A percentile compares a stretch with the other conserved stretches of the same genome.
phyloP scores from a whole-genome alignment of 2,888 invertebrate genomes.

The Machimus atricapillus region DNA sequence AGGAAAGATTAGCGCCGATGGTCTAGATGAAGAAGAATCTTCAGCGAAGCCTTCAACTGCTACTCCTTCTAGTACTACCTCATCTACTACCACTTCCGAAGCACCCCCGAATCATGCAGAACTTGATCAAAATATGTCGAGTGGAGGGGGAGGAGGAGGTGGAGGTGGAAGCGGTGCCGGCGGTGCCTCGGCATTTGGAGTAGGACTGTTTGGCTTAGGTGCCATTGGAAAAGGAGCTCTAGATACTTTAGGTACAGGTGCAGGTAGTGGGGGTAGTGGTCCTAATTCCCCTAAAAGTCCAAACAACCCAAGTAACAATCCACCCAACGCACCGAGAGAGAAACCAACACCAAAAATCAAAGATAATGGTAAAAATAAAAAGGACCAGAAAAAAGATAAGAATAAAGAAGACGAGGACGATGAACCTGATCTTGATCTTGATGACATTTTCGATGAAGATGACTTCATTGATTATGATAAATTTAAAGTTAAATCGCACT shows the following conservation, averaged over 20 bases:
- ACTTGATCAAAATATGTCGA: no score
- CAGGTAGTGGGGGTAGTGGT: background rate
- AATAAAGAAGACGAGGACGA: background rate
- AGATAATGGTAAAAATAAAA: no score
- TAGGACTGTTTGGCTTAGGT: background rate
- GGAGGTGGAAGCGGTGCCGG: background rate
- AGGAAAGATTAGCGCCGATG: no score
- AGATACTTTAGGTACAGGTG: background rate
- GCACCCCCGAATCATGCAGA: no score
- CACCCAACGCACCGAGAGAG: no score
- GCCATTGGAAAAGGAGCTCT: background rate
- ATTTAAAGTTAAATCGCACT: background rate
- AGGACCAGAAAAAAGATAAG: no score
- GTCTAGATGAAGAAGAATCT: background rate
- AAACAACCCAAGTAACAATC: no score
- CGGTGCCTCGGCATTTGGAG: background rate
- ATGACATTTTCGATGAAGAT: background rate
- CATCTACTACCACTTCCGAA: no score
- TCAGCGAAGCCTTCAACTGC: background rate
- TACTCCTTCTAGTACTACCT: no score
- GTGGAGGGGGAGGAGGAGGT: no score
- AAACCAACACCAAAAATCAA: no score
- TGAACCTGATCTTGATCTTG: background rate
- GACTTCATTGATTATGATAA: background rate
- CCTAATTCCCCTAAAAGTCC: no score